Evolutionary conservation across 53 echinoderm and acorn worm genomes (phyloP).

Genomic region (Patiria pectinifera): DNA sequence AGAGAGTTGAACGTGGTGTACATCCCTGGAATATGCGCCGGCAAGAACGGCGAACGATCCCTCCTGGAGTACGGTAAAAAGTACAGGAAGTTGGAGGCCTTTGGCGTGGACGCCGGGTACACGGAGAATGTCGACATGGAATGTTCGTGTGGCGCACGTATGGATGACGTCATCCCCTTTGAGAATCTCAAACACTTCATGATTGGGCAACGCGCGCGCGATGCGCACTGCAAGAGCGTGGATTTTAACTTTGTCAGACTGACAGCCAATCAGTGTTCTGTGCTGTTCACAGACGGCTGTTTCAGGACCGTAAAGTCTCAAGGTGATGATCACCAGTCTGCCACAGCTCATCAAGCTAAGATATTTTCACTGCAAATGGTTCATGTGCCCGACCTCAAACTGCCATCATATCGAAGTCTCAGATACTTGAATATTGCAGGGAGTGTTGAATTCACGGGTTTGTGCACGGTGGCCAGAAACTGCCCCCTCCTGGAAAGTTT

Average conservation of each 20-base stretch:
- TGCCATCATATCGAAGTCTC: slow-evolving; percentile 6
- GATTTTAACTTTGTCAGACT: background rate
- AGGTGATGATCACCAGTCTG: background rate
- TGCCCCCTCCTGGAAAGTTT: slow-evolving; percentile 31
- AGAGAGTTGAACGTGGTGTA: slow-evolving; percentile 27
- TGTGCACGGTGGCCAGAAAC: slow-evolving; percentile 15
- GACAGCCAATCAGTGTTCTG: slow-evolving; percentile 39
- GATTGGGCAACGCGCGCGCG: slow-evolving; percentile 35
- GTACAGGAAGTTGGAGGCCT: slow-evolving; percentile 21
- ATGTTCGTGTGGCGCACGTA: slow-evolving; percentile 10
- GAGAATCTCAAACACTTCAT: slow-evolving; percentile 19
- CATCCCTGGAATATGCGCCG: slow-evolving; percentile 8
- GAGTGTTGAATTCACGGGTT: slow-evolving; percentile 29
- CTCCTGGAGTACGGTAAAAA: slow-evolving; percentile 24
- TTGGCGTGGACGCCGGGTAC: slow-evolving; percentile 19
- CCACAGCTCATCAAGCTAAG: background rate
- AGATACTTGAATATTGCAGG: slow-evolving; percentile 54
- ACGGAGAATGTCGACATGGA: background rate
- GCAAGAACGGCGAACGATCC: slow-evolving; percentile 15
- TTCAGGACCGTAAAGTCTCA: background rate
- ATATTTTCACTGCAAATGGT: slow-evolving; percentile 26
- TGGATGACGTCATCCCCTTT: slow-evolving; percentile 36
- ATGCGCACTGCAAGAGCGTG: slow-evolving; percentile 6
- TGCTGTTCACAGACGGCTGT: slow-evolving; percentile 45
- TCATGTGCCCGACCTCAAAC: slow-evolving; percentile 16